Evolutionary conservation across 2,113 vertebrate species (phyloP), one percentile per base, ranked within the genome.

Genomic region (Cyanoderma ruficeps): DNA sequence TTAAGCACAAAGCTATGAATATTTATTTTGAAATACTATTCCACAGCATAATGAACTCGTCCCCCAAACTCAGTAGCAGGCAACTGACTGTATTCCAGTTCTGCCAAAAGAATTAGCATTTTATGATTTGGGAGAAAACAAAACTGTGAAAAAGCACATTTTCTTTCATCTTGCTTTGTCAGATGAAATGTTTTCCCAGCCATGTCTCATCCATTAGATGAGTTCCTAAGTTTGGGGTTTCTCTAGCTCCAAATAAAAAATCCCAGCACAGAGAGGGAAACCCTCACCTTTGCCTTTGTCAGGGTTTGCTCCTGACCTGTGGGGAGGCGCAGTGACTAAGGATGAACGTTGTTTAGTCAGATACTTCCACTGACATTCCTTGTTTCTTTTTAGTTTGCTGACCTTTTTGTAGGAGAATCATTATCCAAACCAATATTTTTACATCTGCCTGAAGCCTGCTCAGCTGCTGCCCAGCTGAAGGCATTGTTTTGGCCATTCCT

Each of bases 1-100:
- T 94, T 86, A 95, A 90, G 71, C 68, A 65, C 68, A 77, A 60
- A 55, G 35, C 76, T 64, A 80, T 83, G 83, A 90, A 80, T 86
- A 80, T 90, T 85, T 76, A 92, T 72, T 49, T 31, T 64, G 59
- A 82, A 83, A 35, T 55, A 30, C 41, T 53, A 33, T 69, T 90
- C 84, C 46, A 44, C 37, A 90, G 35, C 52, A 28, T 49, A 75
- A 82, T 63, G 33, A 59, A 85, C 59, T 82, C 35, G 4, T 46
- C 18, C 15, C 46, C 23, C 75, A 71, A n/a, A 79, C 15, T 63
- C 56, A 46, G 70, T 60, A 91, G 70, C n/a, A 91, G 65, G 23
- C 56, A 63, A 74, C 15, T 25, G 44, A 59, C 28, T 44, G 39
- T 53, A 13, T 61, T 57, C n/a, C 52, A 90, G 41, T n/a, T 63